phyloP scores from a whole-genome alignment of 2,888 invertebrate genomes.

The Masnerella sp. region DNA sequence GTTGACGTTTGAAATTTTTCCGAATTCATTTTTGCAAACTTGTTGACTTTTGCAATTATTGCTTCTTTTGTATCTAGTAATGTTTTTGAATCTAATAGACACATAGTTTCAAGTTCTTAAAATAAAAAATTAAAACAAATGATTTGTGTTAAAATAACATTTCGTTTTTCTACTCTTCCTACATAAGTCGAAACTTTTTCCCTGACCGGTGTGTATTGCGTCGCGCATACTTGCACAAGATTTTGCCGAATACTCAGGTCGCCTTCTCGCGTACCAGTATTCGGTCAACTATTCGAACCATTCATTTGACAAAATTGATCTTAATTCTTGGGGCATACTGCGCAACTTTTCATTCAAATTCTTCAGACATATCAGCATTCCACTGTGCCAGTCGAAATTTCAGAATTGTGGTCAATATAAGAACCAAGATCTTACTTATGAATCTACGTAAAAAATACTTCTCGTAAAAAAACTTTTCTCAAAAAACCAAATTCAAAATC shows the following conservation, averaged over 20 bases:
- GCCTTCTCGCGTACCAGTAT: slow-evolving; percentile 32
- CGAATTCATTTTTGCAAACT: too few relatives aligned
- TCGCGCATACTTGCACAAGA: slow-evolving; percentile 9
- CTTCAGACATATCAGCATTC: slow-evolving; percentile 30
- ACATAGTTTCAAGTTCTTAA: too few relatives aligned
- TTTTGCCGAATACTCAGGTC: slow-evolving; percentile 28
- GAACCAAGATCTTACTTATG: background rate
- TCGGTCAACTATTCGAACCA: slow-evolving; percentile 42
- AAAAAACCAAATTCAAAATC: slow-evolving; percentile 1
- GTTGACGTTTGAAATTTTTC: too few relatives aligned
- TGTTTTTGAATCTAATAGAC: too few relatives aligned
- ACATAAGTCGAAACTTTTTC: background rate
- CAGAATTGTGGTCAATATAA: slow-evolving; percentile 20
- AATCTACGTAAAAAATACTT: background rate
- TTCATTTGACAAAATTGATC: slow-evolving; percentile 51
- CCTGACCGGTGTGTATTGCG: background rate
- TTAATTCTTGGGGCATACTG: slow-evolving; percentile 46
- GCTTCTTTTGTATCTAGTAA: too few relatives aligned
- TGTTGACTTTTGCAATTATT: too few relatives aligned
- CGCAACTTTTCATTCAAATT: slow-evolving; percentile 51
- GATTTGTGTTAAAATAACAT: background rate
- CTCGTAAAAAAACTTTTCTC: background rate
- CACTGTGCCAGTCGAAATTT: slow-evolving; percentile 26
- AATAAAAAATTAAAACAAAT: too few relatives aligned
- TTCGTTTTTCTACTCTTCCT: background rate